Percentiles rank a stretch among this genome's conserved stretches.
These are phyloP conservation scores for Trichomycterus rosablanca DNA, from an alignment of 2,113 vertebrate genomes.

Conservation along the genomic window DNA sequence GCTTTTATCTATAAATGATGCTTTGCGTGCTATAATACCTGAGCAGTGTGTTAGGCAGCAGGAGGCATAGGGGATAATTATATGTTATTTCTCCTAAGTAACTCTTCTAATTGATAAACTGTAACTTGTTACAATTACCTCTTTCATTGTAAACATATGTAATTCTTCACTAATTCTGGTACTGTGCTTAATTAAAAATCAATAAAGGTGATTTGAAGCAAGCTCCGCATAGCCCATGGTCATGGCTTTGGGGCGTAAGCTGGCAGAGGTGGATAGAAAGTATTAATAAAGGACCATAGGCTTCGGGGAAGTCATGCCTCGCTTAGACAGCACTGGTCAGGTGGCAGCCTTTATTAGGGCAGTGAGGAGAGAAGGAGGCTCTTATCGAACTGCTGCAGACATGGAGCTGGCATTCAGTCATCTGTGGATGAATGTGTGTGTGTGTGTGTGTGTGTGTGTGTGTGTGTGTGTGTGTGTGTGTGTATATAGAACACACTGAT, in stretches of 20 bases:
- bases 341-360: constrained; percentile 45
- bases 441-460: constrained; percentile 2
- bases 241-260: constrained; percentile 44
- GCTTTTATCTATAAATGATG: constrained; percentile 2
- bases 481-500: constrained; percentile 22
- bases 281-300: not conserved
- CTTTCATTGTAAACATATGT: constrained; percentile 59
- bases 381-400: constrained; percentile 35
- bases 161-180: constrained; percentile 50
- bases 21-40: constrained; percentile 15
- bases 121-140: constrained; percentile 50
- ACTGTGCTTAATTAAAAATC: constrained; percentile 61
- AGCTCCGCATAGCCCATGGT: constrained; percentile 46
- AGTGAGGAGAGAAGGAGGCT: constrained; percentile 28
- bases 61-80: constrained; percentile 19
- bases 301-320: constrained; percentile 40
- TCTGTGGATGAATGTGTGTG: constrained; percentile 9
- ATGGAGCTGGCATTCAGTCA: constrained; percentile 16
- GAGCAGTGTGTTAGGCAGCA: constrained; percentile 15
- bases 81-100: constrained; percentile 25
- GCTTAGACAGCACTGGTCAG: constrained; percentile 39
- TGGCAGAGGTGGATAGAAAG: constrained; percentile 21
- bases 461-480: not conserved
- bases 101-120: constrained; percentile 57
- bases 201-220: constrained; percentile 56